Evolutionary conservation across 1,140 invertebrate species (phyloP).

Genomic region (Lethrus apterus): DNA sequence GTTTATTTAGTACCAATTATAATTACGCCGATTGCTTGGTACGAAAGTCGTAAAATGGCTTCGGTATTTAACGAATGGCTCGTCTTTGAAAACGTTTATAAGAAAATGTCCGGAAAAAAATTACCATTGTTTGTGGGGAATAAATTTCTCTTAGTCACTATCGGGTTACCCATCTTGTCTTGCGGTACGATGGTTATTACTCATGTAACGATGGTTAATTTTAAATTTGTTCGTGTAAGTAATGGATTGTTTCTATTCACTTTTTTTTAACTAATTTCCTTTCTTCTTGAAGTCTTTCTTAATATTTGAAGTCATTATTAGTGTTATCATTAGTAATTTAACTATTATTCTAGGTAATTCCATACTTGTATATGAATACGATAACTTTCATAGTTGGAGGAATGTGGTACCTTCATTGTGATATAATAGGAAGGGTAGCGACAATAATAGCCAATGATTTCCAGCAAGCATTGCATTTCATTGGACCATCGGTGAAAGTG

Average conservation of each 20-base stretch:
- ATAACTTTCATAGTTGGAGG: constrained; percentile 49
- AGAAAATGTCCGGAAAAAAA: constrained; percentile 28
- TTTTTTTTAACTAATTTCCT: too few relatives aligned
- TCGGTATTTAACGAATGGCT: constrained; percentile 52
- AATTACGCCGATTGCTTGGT: constrained; percentile 53
- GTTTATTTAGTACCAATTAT: constrained; percentile 57
- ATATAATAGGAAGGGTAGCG: constrained; percentile 52
- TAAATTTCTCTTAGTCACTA: constrained; percentile 30
- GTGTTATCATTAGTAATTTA: too few relatives aligned
- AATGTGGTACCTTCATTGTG: constrained; percentile 51
- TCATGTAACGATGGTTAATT: constrained; percentile 57
- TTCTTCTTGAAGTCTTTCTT: too few relatives aligned
- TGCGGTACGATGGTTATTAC: constrained; percentile 54
- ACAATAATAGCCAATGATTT: constrained; percentile 55
- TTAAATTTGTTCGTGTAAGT: constrained; percentile 49
- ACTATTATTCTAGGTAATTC: constrained; percentile 38
- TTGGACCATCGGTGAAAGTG: constrained; percentile 54
- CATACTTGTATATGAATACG: constrained; percentile 57
- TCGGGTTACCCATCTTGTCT: constrained; percentile 48
- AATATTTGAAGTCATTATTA: too few relatives aligned
- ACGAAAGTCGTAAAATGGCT: constrained; percentile 53
- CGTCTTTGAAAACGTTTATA: constrained; percentile 43
- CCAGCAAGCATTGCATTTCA: constrained; percentile 52
- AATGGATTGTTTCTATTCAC: neutral
- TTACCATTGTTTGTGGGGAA: constrained; percentile 29